Base-by-base conservation (phyloP, 2,888 invertebrate genomes). In the Cryptocephalus moraei region DNA sequence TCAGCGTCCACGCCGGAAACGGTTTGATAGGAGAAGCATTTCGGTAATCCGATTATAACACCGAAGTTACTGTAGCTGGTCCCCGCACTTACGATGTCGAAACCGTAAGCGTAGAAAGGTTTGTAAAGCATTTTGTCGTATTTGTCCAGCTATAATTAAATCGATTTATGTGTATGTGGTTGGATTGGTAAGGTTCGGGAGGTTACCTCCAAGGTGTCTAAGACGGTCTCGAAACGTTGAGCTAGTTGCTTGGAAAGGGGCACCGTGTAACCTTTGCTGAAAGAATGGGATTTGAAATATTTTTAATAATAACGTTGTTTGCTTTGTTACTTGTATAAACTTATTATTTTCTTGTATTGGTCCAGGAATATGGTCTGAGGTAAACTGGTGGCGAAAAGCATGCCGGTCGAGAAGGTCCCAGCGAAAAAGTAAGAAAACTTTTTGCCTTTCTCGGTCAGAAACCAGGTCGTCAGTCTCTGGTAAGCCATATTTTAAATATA, bases 41-140 rank as follows among this genome's bases (percentile, higher is more conserved):
- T 71, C 11, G 91, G 91, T 40, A 91, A 72, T 4, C 91, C 91
- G 53, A 91, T 64, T 36, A 78, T 70, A 12, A 75, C 79, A 10
- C 90, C 90, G 69, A 67, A 79, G 44, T 57, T 68, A 32, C 70
- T 69, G 39, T 59, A 61, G 1, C 67, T 53, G 1, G 73, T 70
- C 64, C 90, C 91, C 39, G 81, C 80, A 69, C 80, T 77, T 62
- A 82, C 80, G 33, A 84, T 62, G 64, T 91, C 84, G 67, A 83
- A 84, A 14, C 89, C 88, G 71, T 75, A 78, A 2, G 81, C 81
- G 54, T 78, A 77, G 61, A 90, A 91, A 1, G 86, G 81, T 50
- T 75, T 70, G 39, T 81, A 72, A 14, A 76, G 60, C 50, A 73
- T 73, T 32, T 69, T 69, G 41, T 79, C 73, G 8, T 70, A 56